Percentiles rank a stretch among this genome's conserved stretches.
Evolutionary conservation across 2,888 invertebrate species (phyloP).

Genomic region (Bellardia pandia): DNA sequence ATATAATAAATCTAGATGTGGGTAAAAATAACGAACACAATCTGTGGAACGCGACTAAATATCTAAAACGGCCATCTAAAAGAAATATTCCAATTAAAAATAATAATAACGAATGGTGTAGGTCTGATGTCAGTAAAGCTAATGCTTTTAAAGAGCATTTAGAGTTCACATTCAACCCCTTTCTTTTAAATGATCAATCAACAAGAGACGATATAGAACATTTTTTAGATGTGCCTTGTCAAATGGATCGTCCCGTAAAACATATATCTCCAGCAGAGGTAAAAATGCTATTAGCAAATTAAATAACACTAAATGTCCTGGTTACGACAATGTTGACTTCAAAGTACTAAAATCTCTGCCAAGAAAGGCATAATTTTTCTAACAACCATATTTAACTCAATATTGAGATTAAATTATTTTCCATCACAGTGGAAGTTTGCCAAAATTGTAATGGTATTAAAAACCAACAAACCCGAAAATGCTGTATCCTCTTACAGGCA

Average conservation of each 20-base stretch:
- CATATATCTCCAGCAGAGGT: constrained; percentile 8
- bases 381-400: background rate
- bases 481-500: too few species aligned
- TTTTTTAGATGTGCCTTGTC: constrained; percentile 19
- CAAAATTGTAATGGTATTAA: too few species aligned
- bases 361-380: too few species aligned
- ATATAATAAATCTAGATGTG: background rate
- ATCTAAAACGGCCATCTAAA: constrained; percentile 19
- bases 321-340: constrained; percentile 14
- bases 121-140: constrained; percentile 9
- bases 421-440: too few species aligned
- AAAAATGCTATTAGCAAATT: constrained; percentile 11
- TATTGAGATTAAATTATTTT: too few species aligned
- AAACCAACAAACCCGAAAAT: too few species aligned
- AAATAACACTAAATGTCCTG: constrained; percentile 11
- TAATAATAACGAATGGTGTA: constrained; percentile 21
- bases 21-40: background rate
- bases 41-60: background rate
- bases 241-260: constrained; percentile 28
- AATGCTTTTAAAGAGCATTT: constrained; percentile 16
- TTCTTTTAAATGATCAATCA: background rate
- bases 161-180: constrained; percentile 25
- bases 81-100: constrained; percentile 23
- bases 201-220: constrained; percentile 6
- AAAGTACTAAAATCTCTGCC: constrained; percentile 7